These are phyloP conservation scores for Anser cygnoides DNA, from an alignment of 2,113 vertebrate species.

Conservation along the genomic window DNA sequence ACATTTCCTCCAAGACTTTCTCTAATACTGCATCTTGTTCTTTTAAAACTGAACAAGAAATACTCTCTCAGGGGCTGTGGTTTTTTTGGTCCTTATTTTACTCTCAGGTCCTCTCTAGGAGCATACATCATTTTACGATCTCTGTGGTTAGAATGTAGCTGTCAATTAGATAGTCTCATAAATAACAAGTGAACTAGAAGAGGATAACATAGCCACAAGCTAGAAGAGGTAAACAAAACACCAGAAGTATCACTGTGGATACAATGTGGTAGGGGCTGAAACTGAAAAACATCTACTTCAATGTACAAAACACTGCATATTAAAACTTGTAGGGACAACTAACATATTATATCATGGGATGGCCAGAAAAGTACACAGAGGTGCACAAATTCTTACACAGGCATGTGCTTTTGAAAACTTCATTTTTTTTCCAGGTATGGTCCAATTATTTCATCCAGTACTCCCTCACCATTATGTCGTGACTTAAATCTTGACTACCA, in stretches of 20 bases:
- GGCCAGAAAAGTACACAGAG: background rate
- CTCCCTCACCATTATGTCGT: background rate
- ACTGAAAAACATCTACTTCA: background rate
- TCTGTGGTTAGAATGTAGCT: background rate
- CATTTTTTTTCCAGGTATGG: background rate
- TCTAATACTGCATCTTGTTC: background rate
- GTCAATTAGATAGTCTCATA: background rate
- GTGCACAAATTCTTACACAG: background rate
- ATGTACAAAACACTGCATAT: background rate
- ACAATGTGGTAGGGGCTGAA: background rate
- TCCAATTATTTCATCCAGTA: background rate
- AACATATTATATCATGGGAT: fast-evolving
- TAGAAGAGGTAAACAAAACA: background rate
- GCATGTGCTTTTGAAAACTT: background rate
- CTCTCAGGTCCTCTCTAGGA: background rate
- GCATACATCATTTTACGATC: background rate
- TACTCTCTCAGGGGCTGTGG: background rate
- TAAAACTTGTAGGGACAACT: background rate
- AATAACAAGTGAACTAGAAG: background rate
- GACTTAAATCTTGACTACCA: background rate
- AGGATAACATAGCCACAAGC: background rate
- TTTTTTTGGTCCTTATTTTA: background rate
- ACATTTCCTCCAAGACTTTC: background rate
- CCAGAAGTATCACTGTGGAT: background rate
- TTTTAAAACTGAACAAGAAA: background rate